phyloP scores from a whole-genome alignment of 2,797 vertebrate species.

The Anabacerthia variegaticeps region DNA sequence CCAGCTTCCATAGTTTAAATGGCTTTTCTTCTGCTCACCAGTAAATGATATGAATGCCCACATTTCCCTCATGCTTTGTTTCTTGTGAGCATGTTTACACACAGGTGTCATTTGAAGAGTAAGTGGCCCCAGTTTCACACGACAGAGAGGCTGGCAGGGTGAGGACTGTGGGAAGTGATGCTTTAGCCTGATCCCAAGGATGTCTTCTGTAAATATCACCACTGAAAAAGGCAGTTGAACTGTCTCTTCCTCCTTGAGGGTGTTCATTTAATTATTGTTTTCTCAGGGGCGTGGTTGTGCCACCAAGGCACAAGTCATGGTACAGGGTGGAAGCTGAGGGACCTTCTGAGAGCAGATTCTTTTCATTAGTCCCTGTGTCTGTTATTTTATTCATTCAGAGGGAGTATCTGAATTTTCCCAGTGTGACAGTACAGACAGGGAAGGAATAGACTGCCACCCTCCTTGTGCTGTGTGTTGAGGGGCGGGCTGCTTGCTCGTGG shows the following conservation, averaged over 20 bases:
- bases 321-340: neutral
- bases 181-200: neutral
- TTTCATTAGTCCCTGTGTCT: neutral
- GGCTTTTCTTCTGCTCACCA: neutral
- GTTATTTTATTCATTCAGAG: neutral
- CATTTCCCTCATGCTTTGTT: neutral
- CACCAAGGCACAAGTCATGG: neutral
- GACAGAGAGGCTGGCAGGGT: neutral
- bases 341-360: neutral
- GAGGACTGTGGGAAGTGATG: accelerated
- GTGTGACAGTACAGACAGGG: neutral
- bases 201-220: neutral
- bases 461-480: accelerated
- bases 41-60: accelerated
- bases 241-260: neutral
- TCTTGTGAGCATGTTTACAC: accelerated
- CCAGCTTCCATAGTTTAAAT: neutral
- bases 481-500: neutral
- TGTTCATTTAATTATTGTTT: neutral
- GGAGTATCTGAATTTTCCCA: neutral
- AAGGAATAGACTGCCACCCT: neutral
- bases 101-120: neutral
- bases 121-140: neutral
- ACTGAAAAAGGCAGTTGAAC: neutral
- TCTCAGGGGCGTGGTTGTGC: neutral